phyloP scores from a whole-genome alignment of 2,113 vertebrate genomes.

The Pachycephala philippinensis region DNA sequence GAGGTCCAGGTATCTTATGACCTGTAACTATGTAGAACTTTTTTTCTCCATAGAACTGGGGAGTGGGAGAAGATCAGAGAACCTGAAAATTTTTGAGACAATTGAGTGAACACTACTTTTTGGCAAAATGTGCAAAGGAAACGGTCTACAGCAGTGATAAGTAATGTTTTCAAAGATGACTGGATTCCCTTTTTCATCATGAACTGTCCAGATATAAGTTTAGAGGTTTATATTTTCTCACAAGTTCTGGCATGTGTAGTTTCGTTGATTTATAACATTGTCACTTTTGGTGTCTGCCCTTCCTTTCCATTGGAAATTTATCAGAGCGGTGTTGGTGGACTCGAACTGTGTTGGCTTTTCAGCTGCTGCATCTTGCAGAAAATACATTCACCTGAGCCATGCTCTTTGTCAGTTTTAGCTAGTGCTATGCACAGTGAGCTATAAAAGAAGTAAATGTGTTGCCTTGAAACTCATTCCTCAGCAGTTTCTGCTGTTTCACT shows the following conservation, averaged over 20 bases:
- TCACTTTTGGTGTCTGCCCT: background rate
- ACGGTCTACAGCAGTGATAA: background rate
- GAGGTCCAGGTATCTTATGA: background rate
- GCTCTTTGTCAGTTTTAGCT: background rate
- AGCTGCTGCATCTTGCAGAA: background rate
- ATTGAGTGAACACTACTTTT: accelerated
- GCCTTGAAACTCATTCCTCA: background rate
- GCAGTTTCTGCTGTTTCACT: background rate
- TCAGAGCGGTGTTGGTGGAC: background rate
- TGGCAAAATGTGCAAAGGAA: background rate
- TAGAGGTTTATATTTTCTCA: background rate
- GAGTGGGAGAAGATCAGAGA: background rate
- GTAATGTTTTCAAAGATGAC: background rate
- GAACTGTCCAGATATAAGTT: background rate
- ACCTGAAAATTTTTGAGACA: background rate
- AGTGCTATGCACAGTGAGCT: background rate
- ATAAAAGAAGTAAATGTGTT: background rate
- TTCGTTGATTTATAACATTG: background rate
- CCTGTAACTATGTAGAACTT: background rate
- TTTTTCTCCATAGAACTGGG: background rate
- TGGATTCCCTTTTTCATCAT: background rate
- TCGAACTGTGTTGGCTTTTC: background rate
- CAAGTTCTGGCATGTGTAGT: background rate
- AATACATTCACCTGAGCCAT: background rate
- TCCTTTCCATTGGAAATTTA: background rate